Conservation (phyloP, 2,888 invertebrate genomes). For the Tachystola acroxantha region DNA sequence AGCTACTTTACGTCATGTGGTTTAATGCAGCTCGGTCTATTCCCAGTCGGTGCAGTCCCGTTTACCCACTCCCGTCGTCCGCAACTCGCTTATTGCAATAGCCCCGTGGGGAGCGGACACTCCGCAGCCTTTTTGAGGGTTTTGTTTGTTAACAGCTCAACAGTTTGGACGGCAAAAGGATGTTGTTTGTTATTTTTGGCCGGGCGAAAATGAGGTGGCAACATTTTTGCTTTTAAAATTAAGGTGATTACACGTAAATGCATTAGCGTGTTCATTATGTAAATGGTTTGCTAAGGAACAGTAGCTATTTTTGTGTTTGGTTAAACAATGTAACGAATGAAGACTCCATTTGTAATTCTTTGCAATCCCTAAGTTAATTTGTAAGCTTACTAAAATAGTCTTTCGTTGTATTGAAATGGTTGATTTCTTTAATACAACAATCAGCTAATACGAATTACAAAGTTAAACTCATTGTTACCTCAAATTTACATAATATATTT, state of each 20-base stretch:
- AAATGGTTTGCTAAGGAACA: no score
- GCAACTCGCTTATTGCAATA: conserved; percentile 37
- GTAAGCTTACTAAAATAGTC: no score
- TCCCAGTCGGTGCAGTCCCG: conserved; percentile 14
- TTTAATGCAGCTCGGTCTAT: conserved; percentile 5
- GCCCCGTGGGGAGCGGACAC: conserved; percentile 32
- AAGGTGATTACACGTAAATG: neutral
- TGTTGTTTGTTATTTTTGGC: conserved; percentile 1
- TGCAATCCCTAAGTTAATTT: no score
- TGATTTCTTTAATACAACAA: no score
- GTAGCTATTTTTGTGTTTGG: no score
- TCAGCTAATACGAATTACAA: no score
- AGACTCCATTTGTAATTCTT: no score
- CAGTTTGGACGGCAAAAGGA: neutral
- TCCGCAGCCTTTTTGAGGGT: conserved; percentile 3
- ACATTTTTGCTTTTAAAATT: neutral
- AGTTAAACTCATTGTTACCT: no score
- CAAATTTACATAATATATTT: no score
- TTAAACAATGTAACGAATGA: no score
- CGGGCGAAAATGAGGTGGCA: neutral
- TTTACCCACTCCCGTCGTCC: conserved; percentile 13
- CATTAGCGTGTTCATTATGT: no score
- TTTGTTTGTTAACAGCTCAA: conserved; percentile 4
- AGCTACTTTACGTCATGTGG: neutral
- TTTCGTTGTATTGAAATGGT: no score